Evolutionary conservation across 2,113 vertebrate genomes (phyloP).

Genomic region (Hemichromis elongatus): DNA sequence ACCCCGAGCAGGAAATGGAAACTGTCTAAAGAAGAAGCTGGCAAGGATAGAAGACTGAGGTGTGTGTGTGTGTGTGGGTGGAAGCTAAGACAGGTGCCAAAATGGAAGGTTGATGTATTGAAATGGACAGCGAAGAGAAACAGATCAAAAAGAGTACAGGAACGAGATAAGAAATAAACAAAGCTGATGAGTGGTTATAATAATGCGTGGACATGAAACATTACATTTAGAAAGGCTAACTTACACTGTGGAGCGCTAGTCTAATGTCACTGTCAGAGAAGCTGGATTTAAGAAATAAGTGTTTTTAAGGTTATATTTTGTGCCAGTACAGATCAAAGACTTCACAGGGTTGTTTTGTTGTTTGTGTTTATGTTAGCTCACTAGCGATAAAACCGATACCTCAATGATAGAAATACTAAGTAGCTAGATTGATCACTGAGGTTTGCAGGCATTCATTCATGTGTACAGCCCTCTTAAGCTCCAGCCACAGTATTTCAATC

Average conservation of each 20-base stretch:
- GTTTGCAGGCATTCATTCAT: not conserved
- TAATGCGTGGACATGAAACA: not conserved
- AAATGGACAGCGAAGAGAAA: not conserved
- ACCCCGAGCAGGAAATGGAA: constrained; percentile 23
- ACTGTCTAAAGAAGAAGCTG: constrained; percentile 2
- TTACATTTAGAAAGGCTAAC: not conserved
- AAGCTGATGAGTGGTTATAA: not conserved
- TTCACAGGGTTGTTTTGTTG: not conserved
- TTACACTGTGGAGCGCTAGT: not conserved
- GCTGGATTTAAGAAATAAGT: not conserved
- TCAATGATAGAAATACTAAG: not conserved
- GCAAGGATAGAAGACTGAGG: not conserved
- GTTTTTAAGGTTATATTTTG: not conserved
- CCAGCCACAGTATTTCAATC: not conserved
- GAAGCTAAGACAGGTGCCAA: not conserved
- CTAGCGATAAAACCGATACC: not conserved
- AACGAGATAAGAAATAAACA: not conserved
- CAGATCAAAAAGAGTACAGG: not conserved
- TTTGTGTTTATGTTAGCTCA: not conserved
- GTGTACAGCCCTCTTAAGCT: not conserved
- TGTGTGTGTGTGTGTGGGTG: not conserved
- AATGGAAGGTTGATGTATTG: not conserved
- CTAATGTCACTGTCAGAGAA: not conserved
- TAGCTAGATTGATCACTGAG: not conserved
- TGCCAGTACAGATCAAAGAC: not conserved